Evolutionary conservation across 30 jellyfish, hydroid and myxozoan species (phyloP).

Genomic region (Morbakka virulenta): DNA sequence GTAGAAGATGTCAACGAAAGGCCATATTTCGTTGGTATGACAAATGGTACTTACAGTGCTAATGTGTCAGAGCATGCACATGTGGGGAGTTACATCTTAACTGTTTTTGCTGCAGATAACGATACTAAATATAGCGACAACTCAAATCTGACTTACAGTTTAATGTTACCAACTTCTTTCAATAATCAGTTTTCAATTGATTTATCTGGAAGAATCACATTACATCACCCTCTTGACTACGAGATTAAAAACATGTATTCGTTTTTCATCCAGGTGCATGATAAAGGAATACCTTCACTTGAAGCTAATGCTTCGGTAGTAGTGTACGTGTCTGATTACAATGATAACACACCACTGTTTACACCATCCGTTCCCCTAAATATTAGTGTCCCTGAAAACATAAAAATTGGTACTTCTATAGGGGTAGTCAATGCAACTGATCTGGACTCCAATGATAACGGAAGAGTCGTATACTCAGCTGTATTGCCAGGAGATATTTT

Average conservation of each 20-base stretch:
- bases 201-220: slow-evolving; percentile 56
- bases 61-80: slow-evolving; percentile 69
- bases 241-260: slow-evolving; percentile 47
- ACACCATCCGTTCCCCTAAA: slow-evolving; percentile 26
- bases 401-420: slow-evolving; percentile 56
- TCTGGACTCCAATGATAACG: slow-evolving; percentile 55
- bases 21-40: slow-evolving; percentile 56
- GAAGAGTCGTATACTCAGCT: slow-evolving; percentile 33
- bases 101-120: slow-evolving; percentile 65
- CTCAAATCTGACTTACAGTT: slow-evolving; percentile 59
- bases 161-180: slow-evolving; percentile 33
- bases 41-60: slow-evolving; percentile 34
- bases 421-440: slow-evolving; percentile 69
- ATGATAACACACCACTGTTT: slow-evolving; percentile 81
- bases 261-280: slow-evolving; percentile 45
- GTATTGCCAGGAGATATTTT: slow-evolving; percentile 73
- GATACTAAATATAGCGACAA: slow-evolving; percentile 47
- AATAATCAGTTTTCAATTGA: slow-evolving; percentile 44
- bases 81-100: slow-evolving; percentile 41
- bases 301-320: slow-evolving; percentile 28
- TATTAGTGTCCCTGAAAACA: slow-evolving; percentile 60
- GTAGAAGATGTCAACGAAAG: slow-evolving; percentile 76
- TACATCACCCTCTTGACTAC: slow-evolving; percentile 46
- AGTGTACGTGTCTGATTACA: slow-evolving; percentile 57
- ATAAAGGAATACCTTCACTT: slow-evolving; percentile 49